Evolutionary conservation across 2,113 vertebrate species (phyloP), one percentile per base, ranked within the genome.

Genomic region (Chionomys nivalis): DNA sequence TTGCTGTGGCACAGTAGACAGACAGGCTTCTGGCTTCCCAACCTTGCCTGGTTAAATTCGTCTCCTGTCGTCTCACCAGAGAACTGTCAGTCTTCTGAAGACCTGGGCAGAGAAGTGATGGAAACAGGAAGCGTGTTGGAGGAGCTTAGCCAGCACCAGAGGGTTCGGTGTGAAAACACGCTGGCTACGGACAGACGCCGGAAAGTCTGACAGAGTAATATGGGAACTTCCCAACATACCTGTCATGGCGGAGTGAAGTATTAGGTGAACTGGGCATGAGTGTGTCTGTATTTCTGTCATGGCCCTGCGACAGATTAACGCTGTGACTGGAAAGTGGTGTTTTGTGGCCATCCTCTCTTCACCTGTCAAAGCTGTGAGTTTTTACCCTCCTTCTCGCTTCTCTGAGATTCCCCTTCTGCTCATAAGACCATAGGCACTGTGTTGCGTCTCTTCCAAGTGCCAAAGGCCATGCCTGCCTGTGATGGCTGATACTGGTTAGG

Each of bases 41-140:
- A 77, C 94, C 55, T 95, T 91, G 96, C 49, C 89, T 87, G 65
- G 90, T 95, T 97, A 92, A 96, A 95, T 97, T 95, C 96, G 93
- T 95, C 81, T 94, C 87, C 94, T 95, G 93, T 97, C 78, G 39
- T 92, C 72, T 90, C 78, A 52, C 77, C 93, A 85, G 85, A 94
- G 92, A 76, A 68, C 75, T 86, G 95, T 96, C 92, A 77, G 76
- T 93, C 66, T 94, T 49, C 92, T 65, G 90, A 95, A 91, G 89
- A 96, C 90, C 61, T 93, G 89, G 94, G 42, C 55, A 85, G 55
- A 75, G 17, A 52, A 85, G 87, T 77, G 72, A 89, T 83, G 86
- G 96, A 95, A 92, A 97, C 96, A 97, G 96, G 95, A 97, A 97
- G 82, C 77, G 72, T 76, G 82, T 72, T 75, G 49, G 82, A 95